phyloP scores from a whole-genome alignment of 2,888 invertebrate species.

The Brassicogethes aeneus region DNA sequence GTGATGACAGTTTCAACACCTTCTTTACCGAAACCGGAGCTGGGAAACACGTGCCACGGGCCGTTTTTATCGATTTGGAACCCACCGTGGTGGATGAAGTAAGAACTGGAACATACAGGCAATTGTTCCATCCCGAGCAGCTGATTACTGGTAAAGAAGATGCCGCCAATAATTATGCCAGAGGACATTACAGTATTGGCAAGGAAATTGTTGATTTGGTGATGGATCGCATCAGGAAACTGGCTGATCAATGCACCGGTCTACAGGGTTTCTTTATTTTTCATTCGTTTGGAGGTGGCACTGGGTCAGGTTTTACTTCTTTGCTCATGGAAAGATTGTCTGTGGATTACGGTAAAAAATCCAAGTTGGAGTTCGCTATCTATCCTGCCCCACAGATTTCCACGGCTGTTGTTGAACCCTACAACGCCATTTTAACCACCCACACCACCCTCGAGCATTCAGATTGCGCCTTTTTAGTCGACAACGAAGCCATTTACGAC shows the following conservation, averaged over 20 bases:
- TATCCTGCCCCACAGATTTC: slow-evolving; percentile 89
- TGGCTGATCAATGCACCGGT: slow-evolving; percentile 82
- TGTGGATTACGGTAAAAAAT: slow-evolving; percentile 93
- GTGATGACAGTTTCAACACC: slow-evolving; percentile 90
- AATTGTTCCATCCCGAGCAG: slow-evolving; percentile 95
- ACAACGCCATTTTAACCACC: slow-evolving; percentile 92
- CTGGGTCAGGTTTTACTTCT: slow-evolving; percentile 93
- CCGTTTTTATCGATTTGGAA: slow-evolving; percentile 90
- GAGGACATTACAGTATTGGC: slow-evolving; percentile 95
- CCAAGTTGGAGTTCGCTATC: slow-evolving; percentile 89
- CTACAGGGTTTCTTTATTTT: slow-evolving; percentile 89
- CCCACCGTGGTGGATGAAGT: slow-evolving; percentile 93
- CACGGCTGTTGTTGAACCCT: slow-evolving; percentile 87
- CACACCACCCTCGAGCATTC: slow-evolving; percentile 92
- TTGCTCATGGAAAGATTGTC: slow-evolving; percentile 91
- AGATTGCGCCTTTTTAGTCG: slow-evolving; percentile 93
- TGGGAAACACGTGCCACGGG: slow-evolving; percentile 90
- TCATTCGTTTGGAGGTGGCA: slow-evolving; percentile 90
- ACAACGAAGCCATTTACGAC: slow-evolving; percentile 82
- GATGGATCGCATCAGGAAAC: slow-evolving; percentile 47
- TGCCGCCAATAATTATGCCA: slow-evolving; percentile 94
- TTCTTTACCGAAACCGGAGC: slow-evolving; percentile 90
- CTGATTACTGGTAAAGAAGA: slow-evolving; percentile 88
- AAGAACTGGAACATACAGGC: slow-evolving; percentile 84
- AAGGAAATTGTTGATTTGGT: slow-evolving; percentile 88